Conservation (phyloP, 1,140 invertebrate genomes). For the Eumaeus atala region DNA sequence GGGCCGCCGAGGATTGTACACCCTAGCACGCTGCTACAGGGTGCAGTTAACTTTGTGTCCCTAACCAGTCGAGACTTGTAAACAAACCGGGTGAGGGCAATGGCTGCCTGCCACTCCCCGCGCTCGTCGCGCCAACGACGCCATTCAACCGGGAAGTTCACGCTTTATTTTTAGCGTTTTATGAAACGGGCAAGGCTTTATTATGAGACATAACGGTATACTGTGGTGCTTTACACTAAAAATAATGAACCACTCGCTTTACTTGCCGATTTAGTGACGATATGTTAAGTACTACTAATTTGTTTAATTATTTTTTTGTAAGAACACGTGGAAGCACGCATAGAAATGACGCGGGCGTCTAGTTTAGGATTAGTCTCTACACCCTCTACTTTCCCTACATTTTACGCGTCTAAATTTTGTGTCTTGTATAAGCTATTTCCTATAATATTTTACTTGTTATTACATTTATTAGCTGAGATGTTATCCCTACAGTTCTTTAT, state of each 20-base stretch:
- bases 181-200: constrained; percentile 38
- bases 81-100: constrained; percentile 70
- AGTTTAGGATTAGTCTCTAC: not conserved
- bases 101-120: constrained; percentile 63
- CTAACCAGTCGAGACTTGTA: constrained; percentile 48
- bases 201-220: constrained; percentile 39
- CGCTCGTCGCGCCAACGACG: constrained; percentile 54
- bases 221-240: constrained; percentile 21
- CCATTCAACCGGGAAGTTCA: constrained; percentile 72
- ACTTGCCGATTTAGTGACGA: constrained; percentile 3
- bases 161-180: constrained; percentile 68
- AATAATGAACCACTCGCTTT: constrained; percentile 9
- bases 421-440: not conserved
- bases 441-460: not conserved
- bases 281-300: not conserved
- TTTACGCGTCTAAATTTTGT: too few species aligned
- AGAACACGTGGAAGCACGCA: not conserved
- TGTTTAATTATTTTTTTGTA: not conserved
- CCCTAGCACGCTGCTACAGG: constrained; percentile 41
- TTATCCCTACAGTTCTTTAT: too few species aligned
- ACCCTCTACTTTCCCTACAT: too few species aligned
- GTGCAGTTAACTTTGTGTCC: constrained; percentile 38
- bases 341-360: not conserved
- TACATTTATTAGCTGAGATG: not conserved
- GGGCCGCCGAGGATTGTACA: constrained; percentile 33